A percentile compares a stretch with the other conserved stretches of the same genome.
Evolutionary conservation across 2,113 vertebrate genomes (phyloP).

Genomic region (Amphiprion ocellaris): DNA sequence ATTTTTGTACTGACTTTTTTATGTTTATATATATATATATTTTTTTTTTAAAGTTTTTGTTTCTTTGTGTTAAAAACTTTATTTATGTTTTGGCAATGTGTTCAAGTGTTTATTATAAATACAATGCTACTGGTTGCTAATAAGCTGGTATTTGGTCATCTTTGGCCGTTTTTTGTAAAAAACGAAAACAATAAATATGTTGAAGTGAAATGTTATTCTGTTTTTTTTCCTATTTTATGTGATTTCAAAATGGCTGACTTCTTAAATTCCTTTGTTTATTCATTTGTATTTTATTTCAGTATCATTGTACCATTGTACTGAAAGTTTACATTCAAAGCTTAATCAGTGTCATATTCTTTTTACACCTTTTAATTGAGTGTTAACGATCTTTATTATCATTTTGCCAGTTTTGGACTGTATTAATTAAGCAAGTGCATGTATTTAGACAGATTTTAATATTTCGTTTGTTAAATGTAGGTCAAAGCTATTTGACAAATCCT

Average conservation of each 20-base stretch:
- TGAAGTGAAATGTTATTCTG: conserved; percentile 25
- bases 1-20: conserved; percentile 47
- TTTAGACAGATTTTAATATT: too few species aligned
- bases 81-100: conserved; percentile 64
- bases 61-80: conserved; percentile 35
- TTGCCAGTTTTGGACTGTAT: too few species aligned
- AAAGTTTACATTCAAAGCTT: too few species aligned
- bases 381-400: too few species aligned
- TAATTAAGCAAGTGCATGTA: too few species aligned
- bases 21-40: neutral
- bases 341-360: too few species aligned
- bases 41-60: neutral
- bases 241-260: neutral
- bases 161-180: conserved; percentile 51
- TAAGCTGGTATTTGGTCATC: conserved; percentile 34
- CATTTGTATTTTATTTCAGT: too few species aligned
- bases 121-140: conserved; percentile 31
- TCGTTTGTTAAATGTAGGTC: too few species aligned
- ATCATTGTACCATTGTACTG: too few species aligned
- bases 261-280: too few species aligned
- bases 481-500: too few species aligned
- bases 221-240: neutral
- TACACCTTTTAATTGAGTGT: too few species aligned
- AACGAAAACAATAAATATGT: conserved; percentile 63
- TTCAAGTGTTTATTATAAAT: conserved; percentile 65